These are phyloP conservation scores for Caenorhabditis elegans DNA, from an alignment of 1,140 invertebrate genomes.

Conservation along the genomic window WBcel235 BX284602.5:1357001-1357500, in stretches of 20 bases:
- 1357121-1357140: no score
- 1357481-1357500: background rate
- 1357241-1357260: background rate
- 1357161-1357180: background rate
- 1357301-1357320: conserved; percentile 20
- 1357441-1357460: conserved; percentile 7
- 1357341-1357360: no score
- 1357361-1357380: no score
- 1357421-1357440: background rate
- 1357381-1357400: background rate
- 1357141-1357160: background rate
- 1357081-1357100: no score
- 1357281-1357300: background rate
- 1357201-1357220: background rate
- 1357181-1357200: background rate
- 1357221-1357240: background rate
- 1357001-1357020: no score
- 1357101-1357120: no score
- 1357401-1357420: background rate
- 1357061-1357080: no score
- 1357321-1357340: conserved; percentile 1
- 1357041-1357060: no score
- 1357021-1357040: no score
- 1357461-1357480: conserved; percentile 18
- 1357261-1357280: background rate